Conservation (phyloP, 1,140 invertebrate species). For the Andricus grossulariae region DNA sequence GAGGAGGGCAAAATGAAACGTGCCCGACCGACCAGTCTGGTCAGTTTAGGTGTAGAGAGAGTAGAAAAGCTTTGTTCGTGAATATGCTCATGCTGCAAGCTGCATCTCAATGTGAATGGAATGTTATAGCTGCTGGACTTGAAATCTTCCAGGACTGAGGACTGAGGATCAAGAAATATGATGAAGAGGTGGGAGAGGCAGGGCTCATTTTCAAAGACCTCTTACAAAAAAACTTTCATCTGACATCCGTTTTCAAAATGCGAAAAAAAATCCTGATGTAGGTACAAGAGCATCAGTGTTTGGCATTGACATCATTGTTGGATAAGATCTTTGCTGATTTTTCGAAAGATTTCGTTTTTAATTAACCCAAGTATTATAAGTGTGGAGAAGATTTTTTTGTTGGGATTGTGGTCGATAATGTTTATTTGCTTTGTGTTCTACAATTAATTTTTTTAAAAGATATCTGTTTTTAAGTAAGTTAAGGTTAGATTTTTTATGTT, state of each 20-base stretch:
- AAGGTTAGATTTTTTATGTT: too few species aligned
- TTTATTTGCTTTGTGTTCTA: too few species aligned
- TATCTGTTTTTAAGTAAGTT: too few species aligned
- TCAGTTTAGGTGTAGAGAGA: not conserved
- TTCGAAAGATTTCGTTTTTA: too few species aligned
- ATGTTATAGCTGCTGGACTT: conserved; percentile 4
- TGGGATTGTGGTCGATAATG: too few species aligned
- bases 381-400: too few species aligned
- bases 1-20: conserved; percentile 12
- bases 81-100: conserved; percentile 17
- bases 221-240: conserved; percentile 12
- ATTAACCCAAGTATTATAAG: too few species aligned
- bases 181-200: not conserved
- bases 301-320: too few species aligned
- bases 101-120: conserved; percentile 20
- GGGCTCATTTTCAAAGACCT: not conserved
- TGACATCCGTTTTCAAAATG: not conserved
- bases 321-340: too few species aligned
- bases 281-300: too few species aligned
- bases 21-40: conserved; percentile 27
- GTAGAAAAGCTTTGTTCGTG: conserved; percentile 13
- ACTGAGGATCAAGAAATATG: not conserved
- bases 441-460: too few species aligned
- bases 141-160: not conserved
- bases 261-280: too few species aligned